Conservation (phyloP, 2,113 vertebrate species). For the Heliornis fulica region DNA sequence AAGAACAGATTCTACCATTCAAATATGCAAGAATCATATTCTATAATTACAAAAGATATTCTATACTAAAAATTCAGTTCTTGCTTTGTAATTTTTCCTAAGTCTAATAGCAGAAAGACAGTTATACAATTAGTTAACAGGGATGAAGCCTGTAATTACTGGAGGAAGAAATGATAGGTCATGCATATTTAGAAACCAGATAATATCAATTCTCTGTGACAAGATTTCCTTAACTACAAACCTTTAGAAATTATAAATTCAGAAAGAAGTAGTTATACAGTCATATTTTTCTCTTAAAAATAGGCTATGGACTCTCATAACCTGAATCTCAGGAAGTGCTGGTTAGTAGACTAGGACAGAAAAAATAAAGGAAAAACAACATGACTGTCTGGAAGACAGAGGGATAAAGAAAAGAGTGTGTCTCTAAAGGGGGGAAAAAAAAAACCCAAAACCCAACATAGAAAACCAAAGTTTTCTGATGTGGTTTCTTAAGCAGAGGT, state of each 20-base stretch:
- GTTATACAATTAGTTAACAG: not conserved
- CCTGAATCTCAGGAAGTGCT: not conserved
- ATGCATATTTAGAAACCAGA: not conserved
- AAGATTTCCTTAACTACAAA: not conserved
- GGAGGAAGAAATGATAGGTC: not conserved
- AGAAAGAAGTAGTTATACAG: not conserved
- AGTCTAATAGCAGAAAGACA: not conserved
- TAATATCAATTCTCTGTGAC: not conserved
- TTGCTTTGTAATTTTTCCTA: not conserved
- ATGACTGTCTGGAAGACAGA: not conserved
- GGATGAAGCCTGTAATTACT: not conserved
- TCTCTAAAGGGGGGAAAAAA: not conserved
- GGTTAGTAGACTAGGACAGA: not conserved
- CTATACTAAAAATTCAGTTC: not conserved
- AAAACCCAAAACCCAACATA: accelerated
- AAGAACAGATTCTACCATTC: not conserved
- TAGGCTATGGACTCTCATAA: not conserved
- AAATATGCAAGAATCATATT: not conserved
- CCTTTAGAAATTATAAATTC: not conserved
- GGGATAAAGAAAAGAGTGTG: not conserved
- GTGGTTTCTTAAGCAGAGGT: not conserved
- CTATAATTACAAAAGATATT: not conserved
- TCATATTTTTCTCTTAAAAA: not conserved
- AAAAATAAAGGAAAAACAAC: accelerated
- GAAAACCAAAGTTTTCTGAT: not conserved